Conservation (phyloP, 1,140 invertebrate species). For the Neodiprion virginianus region DNA sequence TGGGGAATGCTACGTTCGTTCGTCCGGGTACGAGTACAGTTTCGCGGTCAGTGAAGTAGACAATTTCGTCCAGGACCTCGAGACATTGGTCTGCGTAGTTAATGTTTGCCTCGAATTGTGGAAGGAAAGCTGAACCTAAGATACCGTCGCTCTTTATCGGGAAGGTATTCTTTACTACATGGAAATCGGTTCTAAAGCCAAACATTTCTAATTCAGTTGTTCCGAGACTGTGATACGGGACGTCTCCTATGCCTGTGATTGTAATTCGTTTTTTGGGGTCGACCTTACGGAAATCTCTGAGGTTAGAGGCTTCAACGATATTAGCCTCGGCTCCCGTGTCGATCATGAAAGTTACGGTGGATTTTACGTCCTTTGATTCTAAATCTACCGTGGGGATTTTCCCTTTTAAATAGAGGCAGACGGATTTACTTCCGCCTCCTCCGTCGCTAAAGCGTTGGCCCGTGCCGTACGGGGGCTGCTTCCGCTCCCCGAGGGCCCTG, state of each 20-base stretch:
- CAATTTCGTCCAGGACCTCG: not conserved
- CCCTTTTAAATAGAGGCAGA: no score
- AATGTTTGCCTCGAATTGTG: not conserved
- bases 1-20: not conserved
- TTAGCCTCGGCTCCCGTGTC: constrained; percentile 15
- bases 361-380: not conserved
- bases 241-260: not conserved
- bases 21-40: constrained; percentile 6
- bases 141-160: constrained; percentile 5
- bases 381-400: constrained; percentile 9
- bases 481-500: no score
- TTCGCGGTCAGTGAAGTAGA: constrained; percentile 9
- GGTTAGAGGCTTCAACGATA: not conserved
- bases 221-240: not conserved
- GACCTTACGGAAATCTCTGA: not conserved
- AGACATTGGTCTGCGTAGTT: not conserved
- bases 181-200: not conserved
- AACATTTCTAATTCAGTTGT: not conserved
- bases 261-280: not conserved
- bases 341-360: not conserved
- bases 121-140: constrained; percentile 11
- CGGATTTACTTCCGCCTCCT: no score
- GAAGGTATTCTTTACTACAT: not conserved
- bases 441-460: no score
- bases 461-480: no score